phyloP scores from a whole-genome alignment of 1,140 invertebrate species.

The Caenorhabditis inopinata region DNA sequence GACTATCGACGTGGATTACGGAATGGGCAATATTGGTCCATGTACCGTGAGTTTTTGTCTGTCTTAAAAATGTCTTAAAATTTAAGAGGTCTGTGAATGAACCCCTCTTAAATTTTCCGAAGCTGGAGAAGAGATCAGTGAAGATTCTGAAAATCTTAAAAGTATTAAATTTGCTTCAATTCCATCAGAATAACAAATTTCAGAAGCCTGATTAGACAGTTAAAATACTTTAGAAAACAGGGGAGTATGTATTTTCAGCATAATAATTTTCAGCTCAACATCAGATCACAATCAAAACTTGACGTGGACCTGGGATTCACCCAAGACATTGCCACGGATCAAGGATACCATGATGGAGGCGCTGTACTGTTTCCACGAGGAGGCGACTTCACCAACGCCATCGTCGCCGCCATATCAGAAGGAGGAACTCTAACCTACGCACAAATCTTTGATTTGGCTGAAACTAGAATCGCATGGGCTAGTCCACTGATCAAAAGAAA shows the following conservation, averaged over 20 bases:
- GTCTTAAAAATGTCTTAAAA: no score
- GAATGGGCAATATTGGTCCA: slow-evolving; percentile 15
- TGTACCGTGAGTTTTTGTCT: background rate
- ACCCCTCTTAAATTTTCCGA: no score
- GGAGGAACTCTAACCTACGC: slow-evolving; percentile 35
- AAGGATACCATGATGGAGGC: slow-evolving; percentile 30
- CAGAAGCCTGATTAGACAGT: no score
- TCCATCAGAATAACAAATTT: no score
- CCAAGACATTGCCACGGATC: slow-evolving; percentile 33
- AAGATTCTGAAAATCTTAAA: no score
- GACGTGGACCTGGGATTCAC: slow-evolving; percentile 42
- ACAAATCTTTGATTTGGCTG: slow-evolving; percentile 38
- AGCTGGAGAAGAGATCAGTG: no score
- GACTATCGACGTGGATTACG: slow-evolving; percentile 27
- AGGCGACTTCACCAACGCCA: slow-evolving; percentile 21
- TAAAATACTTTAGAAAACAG: background rate
- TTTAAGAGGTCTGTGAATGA: no score
- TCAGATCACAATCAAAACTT: slow-evolving; percentile 31
- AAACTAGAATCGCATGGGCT: slow-evolving; percentile 42
- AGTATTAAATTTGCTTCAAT: no score
- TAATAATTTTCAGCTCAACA: slow-evolving; percentile 19
- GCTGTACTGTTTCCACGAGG: slow-evolving; percentile 24
- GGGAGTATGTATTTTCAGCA: background rate
- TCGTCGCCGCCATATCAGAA: slow-evolving; percentile 22
- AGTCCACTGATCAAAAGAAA: slow-evolving; percentile 36